Evolutionary conservation across 2,888 invertebrate species (phyloP), one percentile per base, ranked within the genome.

Genomic region (Luperina nickerlii): DNA sequence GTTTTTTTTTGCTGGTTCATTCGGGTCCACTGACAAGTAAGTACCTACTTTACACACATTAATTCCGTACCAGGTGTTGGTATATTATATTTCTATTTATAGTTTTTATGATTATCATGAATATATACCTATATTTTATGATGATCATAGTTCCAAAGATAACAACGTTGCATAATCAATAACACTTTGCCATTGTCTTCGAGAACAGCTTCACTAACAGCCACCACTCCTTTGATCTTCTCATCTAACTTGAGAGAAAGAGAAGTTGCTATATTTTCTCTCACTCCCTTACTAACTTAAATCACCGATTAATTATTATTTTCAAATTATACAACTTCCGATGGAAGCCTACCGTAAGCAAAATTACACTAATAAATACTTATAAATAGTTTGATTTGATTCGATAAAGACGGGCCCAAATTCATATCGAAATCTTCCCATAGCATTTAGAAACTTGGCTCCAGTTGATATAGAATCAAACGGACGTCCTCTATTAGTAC

Each of bases 401-500:
- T 77, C 42, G 83, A 89, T 86, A 84, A 84, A 88, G 76, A 77
- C 62, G 73, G 70, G 42, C 74, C 81, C 79, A 86, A 88, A 88
- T 78, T 84, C 79, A 85, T 76, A 84, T 88, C 79, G 82, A 84
- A 87, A 81, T 81, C 76, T 90, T 92, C 90, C 86, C 88, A 90
- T 88, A 87, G 66, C 68, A 83, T 79, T 86, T 84, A 83, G 86
- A 88, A 90, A 88, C 81, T 78, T 73, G 73, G 76, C 82, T 90
- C 65, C 83, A 90, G 87, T 88, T 85, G 87, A 88, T 88, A 79
- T 74, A 76, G 83, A 84, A 78, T 80, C 86, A 87, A 92, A 91
- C 95, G 96, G 96, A 96, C 92, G 93, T 96, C 96, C 95, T 95
- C 93, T 91, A 91, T 93, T 92, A 91, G 89, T 89, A 90, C 90